These are phyloP conservation scores for Oncorhynchus keta DNA, from an alignment of 2,113 vertebrate species.

Conservation along the genomic window DNA sequence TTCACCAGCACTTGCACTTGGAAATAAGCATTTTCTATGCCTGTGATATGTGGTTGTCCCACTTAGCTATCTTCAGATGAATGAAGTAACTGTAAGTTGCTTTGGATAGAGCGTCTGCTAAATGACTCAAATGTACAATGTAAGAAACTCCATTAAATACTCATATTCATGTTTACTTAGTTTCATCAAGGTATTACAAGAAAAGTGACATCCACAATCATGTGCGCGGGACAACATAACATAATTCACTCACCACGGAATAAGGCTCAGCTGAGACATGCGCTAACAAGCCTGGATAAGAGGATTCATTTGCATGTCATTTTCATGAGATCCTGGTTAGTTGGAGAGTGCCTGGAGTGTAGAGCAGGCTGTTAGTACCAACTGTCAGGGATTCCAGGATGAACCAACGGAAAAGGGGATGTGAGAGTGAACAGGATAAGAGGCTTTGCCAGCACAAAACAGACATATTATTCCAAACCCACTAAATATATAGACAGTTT, in stretches of 20 bases:
- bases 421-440: constrained; percentile 19
- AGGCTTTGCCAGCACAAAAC: constrained; percentile 19
- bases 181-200: background rate
- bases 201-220: constrained; percentile 4
- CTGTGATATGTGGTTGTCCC: no score
- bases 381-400: constrained; percentile 50
- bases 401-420: constrained; percentile 1
- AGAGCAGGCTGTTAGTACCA: constrained; percentile 9
- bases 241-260: constrained; percentile 24
- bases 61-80: no score
- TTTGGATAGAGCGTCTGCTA: no score
- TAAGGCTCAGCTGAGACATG: constrained; percentile 37
- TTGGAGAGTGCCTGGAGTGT: constrained; percentile 37
- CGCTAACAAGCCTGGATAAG: constrained; percentile 47
- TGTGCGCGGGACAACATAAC: background rate
- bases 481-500: constrained; percentile 49
- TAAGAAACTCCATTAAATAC: background rate
- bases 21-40: no score
- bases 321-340: constrained; percentile 63
- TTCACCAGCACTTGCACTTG: no score
- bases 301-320: constrained; percentile 76
- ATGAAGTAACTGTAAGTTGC: no score
- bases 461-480: constrained; percentile 14
- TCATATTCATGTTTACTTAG: constrained; percentile 45
- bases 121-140: no score